Percentiles rank a stretch among this genome's conserved stretches.
These are phyloP conservation scores for Poecilia gillii DNA, from an alignment of 2,797 vertebrate genomes.

Conservation along the genomic window DNA sequence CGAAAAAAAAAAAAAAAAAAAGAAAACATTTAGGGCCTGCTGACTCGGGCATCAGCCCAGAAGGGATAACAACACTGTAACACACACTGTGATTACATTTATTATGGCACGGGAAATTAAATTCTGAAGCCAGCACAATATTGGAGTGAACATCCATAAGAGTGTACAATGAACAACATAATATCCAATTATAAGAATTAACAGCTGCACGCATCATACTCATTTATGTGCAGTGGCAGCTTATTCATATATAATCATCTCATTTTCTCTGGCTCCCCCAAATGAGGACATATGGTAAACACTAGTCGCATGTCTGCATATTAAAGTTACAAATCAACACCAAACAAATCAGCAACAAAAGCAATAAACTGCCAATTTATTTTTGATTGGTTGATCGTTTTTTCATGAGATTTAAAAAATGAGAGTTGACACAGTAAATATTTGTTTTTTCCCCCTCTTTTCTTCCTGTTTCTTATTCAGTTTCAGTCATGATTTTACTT, in stretches of 20 bases:
- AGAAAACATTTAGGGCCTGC: slow-evolving; percentile 3
- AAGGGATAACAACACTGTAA: slow-evolving; percentile 22
- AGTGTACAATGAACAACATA: slow-evolving; percentile 16
- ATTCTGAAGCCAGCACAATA: slow-evolving; percentile 11
- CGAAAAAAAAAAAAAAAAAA: not conserved
- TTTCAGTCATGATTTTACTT: slow-evolving; percentile 45
- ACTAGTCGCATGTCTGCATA: not conserved
- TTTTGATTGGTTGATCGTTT: not conserved
- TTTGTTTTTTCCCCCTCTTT: not conserved
- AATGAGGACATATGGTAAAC: slow-evolving; percentile 25
- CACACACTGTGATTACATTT: slow-evolving; percentile 19
- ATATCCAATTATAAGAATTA: slow-evolving; percentile 32
- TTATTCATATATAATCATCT: slow-evolving; percentile 20
- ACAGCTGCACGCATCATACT: slow-evolving; percentile 10
- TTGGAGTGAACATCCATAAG: slow-evolving; percentile 9
- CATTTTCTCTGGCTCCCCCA: slow-evolving; percentile 8
- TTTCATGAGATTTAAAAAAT: slow-evolving; percentile 2
- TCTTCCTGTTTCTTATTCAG: not conserved
- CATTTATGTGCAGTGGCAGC: slow-evolving; percentile 10
- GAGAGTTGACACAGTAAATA: slow-evolving; percentile 10
- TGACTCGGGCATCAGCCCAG: slow-evolving; percentile 30
- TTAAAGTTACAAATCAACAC: slow-evolving; percentile 33
- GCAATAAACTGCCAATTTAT: slow-evolving; percentile 17
- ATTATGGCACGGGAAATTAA: slow-evolving; percentile 34
- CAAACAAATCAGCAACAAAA: slow-evolving; percentile 11